phyloP scores from a whole-genome alignment of 2,113 vertebrate species.

The Chionomys nivalis region DNA sequence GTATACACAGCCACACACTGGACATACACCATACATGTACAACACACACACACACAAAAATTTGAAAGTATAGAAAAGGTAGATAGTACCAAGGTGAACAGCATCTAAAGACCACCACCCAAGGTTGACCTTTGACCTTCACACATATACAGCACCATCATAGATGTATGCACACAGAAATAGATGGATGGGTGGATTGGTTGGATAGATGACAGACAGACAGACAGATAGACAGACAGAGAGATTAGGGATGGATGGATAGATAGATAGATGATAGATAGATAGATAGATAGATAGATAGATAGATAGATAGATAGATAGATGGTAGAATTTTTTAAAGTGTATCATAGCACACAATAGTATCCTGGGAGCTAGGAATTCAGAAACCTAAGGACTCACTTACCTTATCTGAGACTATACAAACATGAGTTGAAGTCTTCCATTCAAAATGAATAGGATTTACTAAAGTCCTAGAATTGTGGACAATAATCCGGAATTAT shows the following conservation, averaged over 20 bases:
- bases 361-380: background rate
- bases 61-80: background rate
- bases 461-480: slow-evolving; percentile 29
- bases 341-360: background rate
- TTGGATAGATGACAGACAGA: background rate
- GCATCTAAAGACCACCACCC: background rate
- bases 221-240: background rate
- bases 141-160: background rate
- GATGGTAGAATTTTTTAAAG: background rate
- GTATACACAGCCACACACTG: too few relatives aligned
- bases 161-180: background rate
- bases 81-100: background rate
- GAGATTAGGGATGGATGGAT: too few relatives aligned
- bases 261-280: too few relatives aligned
- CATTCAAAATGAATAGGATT: background rate
- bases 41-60: background rate
- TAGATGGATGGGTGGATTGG: too few relatives aligned
- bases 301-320: background rate
- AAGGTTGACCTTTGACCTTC: background rate
- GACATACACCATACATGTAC: background rate
- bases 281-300: background rate
- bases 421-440: background rate
- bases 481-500: slow-evolving; percentile 11
- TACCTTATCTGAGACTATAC: background rate
- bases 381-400: slow-evolving; percentile 21